Evolutionary conservation across 2,797 vertebrate genomes (phyloP).

Genomic region (Octomys mimax): DNA sequence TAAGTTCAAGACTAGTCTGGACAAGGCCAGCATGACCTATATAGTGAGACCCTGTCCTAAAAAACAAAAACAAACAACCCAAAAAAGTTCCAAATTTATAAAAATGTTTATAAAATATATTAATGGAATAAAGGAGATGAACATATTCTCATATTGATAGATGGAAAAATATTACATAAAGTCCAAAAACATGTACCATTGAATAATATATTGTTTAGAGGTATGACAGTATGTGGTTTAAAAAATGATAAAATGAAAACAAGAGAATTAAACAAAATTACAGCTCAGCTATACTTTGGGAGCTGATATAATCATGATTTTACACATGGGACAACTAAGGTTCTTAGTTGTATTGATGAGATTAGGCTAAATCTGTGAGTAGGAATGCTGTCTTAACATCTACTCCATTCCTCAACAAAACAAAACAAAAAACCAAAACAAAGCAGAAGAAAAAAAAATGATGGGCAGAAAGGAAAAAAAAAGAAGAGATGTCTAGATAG

Average conservation of each 20-base stretch:
- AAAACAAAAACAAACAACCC: too few relatives aligned
- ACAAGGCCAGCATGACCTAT: not conserved
- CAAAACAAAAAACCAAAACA: not conserved
- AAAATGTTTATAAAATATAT: conserved; percentile 24
- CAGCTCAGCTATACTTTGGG: not conserved
- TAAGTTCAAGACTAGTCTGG: not conserved
- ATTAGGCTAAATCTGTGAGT: not conserved
- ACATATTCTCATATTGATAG: not conserved
- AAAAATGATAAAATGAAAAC: not conserved
- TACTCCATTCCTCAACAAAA: not conserved
- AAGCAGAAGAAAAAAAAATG: not conserved
- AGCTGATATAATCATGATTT: conserved; percentile 4
- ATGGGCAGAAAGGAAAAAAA: not conserved
- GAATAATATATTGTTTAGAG: not conserved
- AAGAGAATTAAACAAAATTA: not conserved
- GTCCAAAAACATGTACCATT: not conserved
- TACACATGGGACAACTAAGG: not conserved
- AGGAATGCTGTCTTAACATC: not conserved
- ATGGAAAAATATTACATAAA: not conserved
- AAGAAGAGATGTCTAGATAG: not conserved
- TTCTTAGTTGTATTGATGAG: not conserved
- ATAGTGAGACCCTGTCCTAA: not conserved
- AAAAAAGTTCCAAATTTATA: not conserved
- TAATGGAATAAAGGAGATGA: not conserved
- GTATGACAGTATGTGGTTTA: not conserved